A percentile compares a stretch with the other conserved stretches of the same genome.
phyloP scores from a whole-genome alignment of 2,797 vertebrate genomes.

The Macropodus opercularis region DNA sequence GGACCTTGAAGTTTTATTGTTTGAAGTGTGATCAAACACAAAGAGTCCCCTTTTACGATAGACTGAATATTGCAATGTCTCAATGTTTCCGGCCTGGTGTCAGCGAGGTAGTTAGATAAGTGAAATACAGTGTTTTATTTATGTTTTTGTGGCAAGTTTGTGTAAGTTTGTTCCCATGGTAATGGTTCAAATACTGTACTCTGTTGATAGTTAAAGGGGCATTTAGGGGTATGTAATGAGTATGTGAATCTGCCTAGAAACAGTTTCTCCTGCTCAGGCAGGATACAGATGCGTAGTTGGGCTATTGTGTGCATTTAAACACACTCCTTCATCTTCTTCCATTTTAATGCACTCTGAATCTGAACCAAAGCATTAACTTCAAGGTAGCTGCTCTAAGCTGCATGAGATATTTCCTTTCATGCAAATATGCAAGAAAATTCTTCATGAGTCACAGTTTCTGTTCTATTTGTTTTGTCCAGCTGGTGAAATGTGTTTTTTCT shows the following conservation, averaged over 20 bases:
- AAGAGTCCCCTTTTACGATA: constrained; percentile 31
- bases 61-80: constrained; percentile 46
- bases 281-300: constrained; percentile 43
- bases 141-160: constrained; percentile 17
- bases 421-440: constrained; percentile 74
- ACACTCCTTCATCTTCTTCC: constrained; percentile 66
- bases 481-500: constrained; percentile 27
- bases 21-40: constrained; percentile 25
- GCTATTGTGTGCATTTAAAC: constrained; percentile 53
- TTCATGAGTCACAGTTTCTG: constrained; percentile 24
- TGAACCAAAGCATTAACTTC: constrained; percentile 76
- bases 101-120: constrained; percentile 20
- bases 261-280: constrained; percentile 33
- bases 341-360: constrained; percentile 65
- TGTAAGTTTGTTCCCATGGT: constrained; percentile 42
- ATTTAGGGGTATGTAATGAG: constrained; percentile 42
- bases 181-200: constrained; percentile 39
- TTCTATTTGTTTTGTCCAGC: constrained; percentile 36
- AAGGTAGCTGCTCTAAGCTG: constrained; percentile 72
- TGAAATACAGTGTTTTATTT: constrained; percentile 34
- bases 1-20: constrained; percentile 27
- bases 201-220: constrained; percentile 29
- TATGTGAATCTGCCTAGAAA: constrained; percentile 42
- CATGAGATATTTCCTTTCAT: constrained; percentile 65
- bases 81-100: constrained; percentile 33